Conservation (phyloP, 1,140 invertebrate genomes). For the Aphis gossypii region DNA sequence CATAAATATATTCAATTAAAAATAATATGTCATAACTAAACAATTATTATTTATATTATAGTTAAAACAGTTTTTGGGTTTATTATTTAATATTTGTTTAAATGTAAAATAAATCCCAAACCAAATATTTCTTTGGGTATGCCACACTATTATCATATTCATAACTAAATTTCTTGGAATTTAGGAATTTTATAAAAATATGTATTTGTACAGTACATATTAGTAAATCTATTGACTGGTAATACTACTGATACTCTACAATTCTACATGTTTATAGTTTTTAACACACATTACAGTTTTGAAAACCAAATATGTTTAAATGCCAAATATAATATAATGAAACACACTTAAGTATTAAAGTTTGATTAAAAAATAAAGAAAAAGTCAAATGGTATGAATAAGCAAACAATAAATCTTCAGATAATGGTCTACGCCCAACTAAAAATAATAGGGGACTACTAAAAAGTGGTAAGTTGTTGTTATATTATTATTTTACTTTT, state of each 20-base stretch:
- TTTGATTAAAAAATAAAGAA: not conserved
- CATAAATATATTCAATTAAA: not conserved
- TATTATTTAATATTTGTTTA: not conserved
- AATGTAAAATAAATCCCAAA: not conserved
- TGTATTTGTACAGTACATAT: not conserved
- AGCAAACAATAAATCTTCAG: not conserved
- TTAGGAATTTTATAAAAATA: not conserved
- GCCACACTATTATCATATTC: not conserved
- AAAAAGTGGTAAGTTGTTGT: not conserved
- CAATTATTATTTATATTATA: not conserved
- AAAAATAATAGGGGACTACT: constrained; percentile 30
- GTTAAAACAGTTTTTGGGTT: no score
- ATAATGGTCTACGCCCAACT: not conserved
- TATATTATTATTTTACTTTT: not conserved
- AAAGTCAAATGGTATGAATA: not conserved
- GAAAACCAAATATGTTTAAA: not conserved
- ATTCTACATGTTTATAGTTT: not conserved
- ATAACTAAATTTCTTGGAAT: not conserved
- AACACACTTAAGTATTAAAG: not conserved
- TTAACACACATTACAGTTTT: not conserved
- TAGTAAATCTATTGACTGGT: not conserved
- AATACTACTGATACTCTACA: no score
- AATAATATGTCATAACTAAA: not conserved
- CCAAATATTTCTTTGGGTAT: not conserved
- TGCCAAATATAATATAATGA: not conserved